phyloP scores from a whole-genome alignment of 2,888 invertebrate genomes.

The Odontomyia ornata region DNA sequence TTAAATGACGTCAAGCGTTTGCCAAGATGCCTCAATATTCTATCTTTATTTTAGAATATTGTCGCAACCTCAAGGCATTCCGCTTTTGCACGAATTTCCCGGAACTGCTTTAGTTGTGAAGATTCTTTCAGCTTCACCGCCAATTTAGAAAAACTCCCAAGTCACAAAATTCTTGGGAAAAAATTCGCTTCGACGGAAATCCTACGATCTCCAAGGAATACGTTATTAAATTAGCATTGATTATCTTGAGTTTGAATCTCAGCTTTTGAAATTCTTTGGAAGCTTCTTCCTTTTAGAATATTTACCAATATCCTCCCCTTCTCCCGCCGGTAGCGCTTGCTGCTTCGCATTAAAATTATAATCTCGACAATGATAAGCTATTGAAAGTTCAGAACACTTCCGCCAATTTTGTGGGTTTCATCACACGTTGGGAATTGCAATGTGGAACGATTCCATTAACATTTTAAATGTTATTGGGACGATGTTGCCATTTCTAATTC shows the following conservation, averaged over 20 bases:
- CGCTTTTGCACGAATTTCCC: too few relatives aligned
- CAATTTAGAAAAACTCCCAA: too few relatives aligned
- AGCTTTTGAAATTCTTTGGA: neutral
- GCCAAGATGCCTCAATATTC: too few relatives aligned
- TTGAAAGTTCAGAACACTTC: conserved; percentile 7
- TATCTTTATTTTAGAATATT: too few relatives aligned
- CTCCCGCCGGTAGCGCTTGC: neutral
- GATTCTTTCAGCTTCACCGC: too few relatives aligned
- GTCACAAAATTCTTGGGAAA: too few relatives aligned
- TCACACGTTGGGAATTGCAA: neutral
- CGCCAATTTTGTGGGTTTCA: conserved; percentile 26
- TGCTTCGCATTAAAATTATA: conserved; percentile 1
- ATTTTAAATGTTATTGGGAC: conserved; percentile 48
- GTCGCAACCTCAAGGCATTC: too few relatives aligned
- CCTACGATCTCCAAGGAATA: neutral
- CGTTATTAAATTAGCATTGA: neutral
- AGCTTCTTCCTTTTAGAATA: neutral
- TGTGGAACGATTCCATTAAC: conserved; percentile 40
- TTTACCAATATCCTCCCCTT: neutral
- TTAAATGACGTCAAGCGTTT: too few relatives aligned
- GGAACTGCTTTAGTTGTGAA: too few relatives aligned
- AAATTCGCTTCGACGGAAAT: too few relatives aligned
- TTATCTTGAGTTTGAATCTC: neutral
- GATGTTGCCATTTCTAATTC: conserved; percentile 47
- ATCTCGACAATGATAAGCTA: conserved; percentile 23